Evolutionary conservation across 2,797 vertebrate species (phyloP).

Genomic region (Synanceia verrucosa): DNA sequence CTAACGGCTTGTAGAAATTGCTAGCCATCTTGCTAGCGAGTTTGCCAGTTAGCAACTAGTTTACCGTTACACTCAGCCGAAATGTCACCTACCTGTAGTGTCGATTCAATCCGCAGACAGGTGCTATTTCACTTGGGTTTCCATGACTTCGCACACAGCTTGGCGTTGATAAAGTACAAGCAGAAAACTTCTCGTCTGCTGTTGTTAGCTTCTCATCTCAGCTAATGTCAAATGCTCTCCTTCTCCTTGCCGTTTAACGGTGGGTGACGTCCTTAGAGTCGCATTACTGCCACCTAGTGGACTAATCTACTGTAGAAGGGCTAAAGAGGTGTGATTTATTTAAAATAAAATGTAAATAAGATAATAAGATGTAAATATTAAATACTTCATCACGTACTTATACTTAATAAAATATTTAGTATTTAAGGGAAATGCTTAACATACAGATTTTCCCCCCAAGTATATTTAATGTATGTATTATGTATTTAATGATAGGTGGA

Average conservation of each 20-base stretch:
- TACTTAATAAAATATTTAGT: too few relatives aligned
- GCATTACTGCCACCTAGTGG: neutral
- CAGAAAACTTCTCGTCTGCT: conserved; percentile 66
- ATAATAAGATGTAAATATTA: too few relatives aligned
- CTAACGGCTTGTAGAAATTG: conserved; percentile 49
- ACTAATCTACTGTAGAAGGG: too few relatives aligned
- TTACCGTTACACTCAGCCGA: neutral
- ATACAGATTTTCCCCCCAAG: too few relatives aligned
- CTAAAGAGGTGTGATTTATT: too few relatives aligned
- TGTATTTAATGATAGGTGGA: neutral
- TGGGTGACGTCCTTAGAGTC: neutral
- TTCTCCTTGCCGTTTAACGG: neutral
- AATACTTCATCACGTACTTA: too few relatives aligned
- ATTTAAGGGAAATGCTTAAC: neutral
- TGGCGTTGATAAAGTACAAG: conserved; percentile 35
- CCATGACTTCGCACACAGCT: conserved; percentile 40
- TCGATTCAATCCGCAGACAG: neutral
- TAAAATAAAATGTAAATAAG: too few relatives aligned
- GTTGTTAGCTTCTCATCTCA: conserved; percentile 54
- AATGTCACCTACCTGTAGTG: conserved; percentile 57
- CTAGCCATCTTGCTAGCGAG: conserved; percentile 8
- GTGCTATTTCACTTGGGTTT: conserved; percentile 41
- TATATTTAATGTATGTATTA: too few relatives aligned
- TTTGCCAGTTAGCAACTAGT: conserved; percentile 23
- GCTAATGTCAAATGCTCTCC: conserved; percentile 26